Evolutionary conservation across 2,888 invertebrate species (phyloP), one percentile per base, ranked within the genome.

Genomic region (Watsonalla binaria): DNA sequence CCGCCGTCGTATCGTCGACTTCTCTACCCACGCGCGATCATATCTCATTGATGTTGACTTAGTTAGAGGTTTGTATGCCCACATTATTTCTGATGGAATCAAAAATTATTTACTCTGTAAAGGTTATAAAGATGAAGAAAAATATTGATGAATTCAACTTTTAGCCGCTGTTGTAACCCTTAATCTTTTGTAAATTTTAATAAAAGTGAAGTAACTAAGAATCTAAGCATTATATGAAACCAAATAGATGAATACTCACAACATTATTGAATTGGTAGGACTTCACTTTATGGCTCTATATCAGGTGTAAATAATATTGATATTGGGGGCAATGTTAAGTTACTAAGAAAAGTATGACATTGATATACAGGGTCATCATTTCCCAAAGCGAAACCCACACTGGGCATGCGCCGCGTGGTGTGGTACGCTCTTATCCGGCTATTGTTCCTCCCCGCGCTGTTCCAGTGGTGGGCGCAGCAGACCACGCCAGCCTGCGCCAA

Each of bases 31-130:
- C 80, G 92, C 96, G 9, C 97, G 97, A 80, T 96, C 97, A 13
- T 98, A 98, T 77, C 93, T 98, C 47, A 99, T 99, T 63, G 98
- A 99, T 92, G 96, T 99, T 53, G 99, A 99, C 89, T 93, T 99
- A 73, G 97, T 99, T 54, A 93, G 98, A 94, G 98, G 98, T 97
- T 88, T 57, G 58, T 57, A 45, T 6, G 6, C n/a, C 46, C 51
- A 46, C 14, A 35, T 37, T 53, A 51, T 34, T n/a, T 11, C 39
- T 46, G 34, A 55, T 11, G n/a, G n/a, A n/a, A n/a, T n/a, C n/a
- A n/a, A n/a, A n/a, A n/a, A n/a, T n/a, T n/a, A 45, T 4, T 45
- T 45, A 45, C 11, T 45, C 5, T 42, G 11, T 11, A 42, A 11
- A 5, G 42, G 9, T 9, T 5, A 42, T 42, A 42, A 42, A 24